These are phyloP conservation scores for Hormaphis cornu DNA, from an alignment of 1,140 invertebrate species.

Conservation along the genomic window DNA sequence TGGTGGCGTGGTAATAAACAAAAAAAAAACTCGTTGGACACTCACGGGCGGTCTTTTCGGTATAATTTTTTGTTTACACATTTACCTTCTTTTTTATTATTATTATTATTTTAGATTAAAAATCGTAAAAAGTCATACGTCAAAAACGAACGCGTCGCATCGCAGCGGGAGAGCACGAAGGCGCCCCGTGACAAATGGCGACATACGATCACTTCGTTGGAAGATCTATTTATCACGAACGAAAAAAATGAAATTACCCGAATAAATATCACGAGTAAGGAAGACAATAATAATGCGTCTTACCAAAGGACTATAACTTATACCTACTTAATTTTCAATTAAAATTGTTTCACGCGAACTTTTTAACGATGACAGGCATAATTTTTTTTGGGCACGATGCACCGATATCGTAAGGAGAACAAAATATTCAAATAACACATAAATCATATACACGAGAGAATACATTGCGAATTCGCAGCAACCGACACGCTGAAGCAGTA, in stretches of 20 bases:
- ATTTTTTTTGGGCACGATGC: not conserved
- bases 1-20: not conserved
- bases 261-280: not conserved
- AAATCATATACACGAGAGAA: too few relatives aligned
- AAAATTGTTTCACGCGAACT: not conserved
- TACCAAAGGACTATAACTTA: not conserved
- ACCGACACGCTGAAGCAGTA: too few relatives aligned
- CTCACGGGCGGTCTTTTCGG: conserved; percentile 18
- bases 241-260: not conserved
- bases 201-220: conserved; percentile 23
- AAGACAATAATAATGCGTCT: not conserved
- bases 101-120: conserved; percentile 8
- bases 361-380: not conserved
- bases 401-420: too few relatives aligned
- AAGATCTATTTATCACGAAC: conserved; percentile 13
- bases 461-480: too few relatives aligned
- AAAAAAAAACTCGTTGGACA: conserved; percentile 7
- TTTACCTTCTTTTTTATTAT: not conserved
- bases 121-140: conserved; percentile 9
- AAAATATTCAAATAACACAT: too few relatives aligned
- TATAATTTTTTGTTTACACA: conserved; percentile 1
- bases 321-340: not conserved
- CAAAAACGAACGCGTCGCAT: not conserved
- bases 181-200: conserved; percentile 25
- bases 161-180: not conserved